These are phyloP conservation scores for Ceratothoa steindachneri DNA, from an alignment of 2,888 invertebrate genomes.

Conservation along the genomic window DNA sequence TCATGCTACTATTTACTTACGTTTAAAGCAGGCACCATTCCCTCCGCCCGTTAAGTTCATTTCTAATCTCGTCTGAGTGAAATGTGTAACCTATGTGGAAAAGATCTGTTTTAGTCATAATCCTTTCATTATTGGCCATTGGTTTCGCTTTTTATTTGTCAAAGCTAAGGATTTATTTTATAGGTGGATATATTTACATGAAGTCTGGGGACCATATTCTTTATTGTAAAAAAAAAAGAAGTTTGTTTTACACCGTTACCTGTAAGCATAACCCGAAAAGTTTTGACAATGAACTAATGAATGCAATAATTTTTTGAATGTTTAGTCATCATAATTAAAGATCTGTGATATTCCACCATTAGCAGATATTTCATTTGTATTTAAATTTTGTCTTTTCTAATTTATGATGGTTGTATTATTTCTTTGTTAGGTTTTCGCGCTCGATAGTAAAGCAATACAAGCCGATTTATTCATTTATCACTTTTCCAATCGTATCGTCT, in stretches of 20 bases:
- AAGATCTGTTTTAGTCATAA: no score
- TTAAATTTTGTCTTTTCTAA: background rate
- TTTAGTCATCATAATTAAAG: constrained; percentile 7
- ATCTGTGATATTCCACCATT: constrained; percentile 9
- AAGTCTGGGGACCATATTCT: constrained; percentile 7
- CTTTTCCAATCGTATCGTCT: no score
- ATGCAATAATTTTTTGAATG: constrained; percentile 9
- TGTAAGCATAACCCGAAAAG: background rate
- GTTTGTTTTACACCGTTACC: background rate
- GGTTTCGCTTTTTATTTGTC: no score
- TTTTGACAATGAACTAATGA: background rate
- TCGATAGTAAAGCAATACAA: constrained; percentile 1
- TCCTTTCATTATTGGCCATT: no score
- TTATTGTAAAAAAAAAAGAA: background rate
- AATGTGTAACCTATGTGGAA: no score
- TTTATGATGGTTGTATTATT: background rate
- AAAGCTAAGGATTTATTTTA: no score
- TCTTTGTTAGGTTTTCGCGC: background rate
- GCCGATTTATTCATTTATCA: background rate
- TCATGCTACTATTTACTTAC: no score
- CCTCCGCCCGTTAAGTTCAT: no score
- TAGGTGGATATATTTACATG: background rate
- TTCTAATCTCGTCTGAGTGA: no score
- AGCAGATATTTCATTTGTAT: background rate
- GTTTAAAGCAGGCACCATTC: no score